A percentile compares a stretch with the other conserved stretches of the same genome.
phyloP scores from a whole-genome alignment of 1,140 invertebrate species.

The Tetramorium simillimum region DNA sequence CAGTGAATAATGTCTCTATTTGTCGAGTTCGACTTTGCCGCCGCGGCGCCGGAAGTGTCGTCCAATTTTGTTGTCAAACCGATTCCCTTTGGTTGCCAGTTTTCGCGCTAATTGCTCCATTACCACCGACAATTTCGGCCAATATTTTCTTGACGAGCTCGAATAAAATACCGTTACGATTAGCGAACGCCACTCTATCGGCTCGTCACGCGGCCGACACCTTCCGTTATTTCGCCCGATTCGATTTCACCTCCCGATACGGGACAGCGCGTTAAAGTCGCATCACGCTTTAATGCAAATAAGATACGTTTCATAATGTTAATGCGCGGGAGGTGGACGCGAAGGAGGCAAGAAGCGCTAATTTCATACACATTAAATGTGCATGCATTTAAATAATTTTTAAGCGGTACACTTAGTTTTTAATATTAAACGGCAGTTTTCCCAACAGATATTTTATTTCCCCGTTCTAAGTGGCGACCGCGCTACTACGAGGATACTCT shows the following conservation, averaged over 20 bases:
- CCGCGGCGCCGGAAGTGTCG: slow-evolving; percentile 60
- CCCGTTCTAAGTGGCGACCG: slow-evolving; percentile 43
- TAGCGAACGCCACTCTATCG: slow-evolving; percentile 28
- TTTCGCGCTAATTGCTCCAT: slow-evolving; percentile 63
- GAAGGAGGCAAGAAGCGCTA: slow-evolving; percentile 35
- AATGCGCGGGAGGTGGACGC: slow-evolving; percentile 40
- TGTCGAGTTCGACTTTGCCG: slow-evolving; percentile 57
- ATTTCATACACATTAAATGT: slow-evolving; percentile 62
- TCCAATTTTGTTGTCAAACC: slow-evolving; percentile 61
- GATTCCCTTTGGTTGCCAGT: slow-evolving; percentile 59
- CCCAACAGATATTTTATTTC: slow-evolving; percentile 67
- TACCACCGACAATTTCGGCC: slow-evolving; percentile 59
- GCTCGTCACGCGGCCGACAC: slow-evolving; percentile 19
- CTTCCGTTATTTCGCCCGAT: slow-evolving; percentile 21
- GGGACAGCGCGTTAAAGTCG: slow-evolving; percentile 27
- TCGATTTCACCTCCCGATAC: slow-evolving; percentile 7
- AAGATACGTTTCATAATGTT: slow-evolving; percentile 63
- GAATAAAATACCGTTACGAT: slow-evolving; percentile 53
- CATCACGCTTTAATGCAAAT: slow-evolving; percentile 58
- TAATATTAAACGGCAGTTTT: slow-evolving; percentile 68
- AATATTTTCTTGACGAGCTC: slow-evolving; percentile 60
- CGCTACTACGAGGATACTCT: background rate
- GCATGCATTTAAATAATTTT: slow-evolving; percentile 70
- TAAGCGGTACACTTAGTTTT: slow-evolving; percentile 65
- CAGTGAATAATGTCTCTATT: slow-evolving; percentile 57